Base-by-base conservation (phyloP, 2,113 vertebrate genomes). In the Melierax canorus region DNA sequence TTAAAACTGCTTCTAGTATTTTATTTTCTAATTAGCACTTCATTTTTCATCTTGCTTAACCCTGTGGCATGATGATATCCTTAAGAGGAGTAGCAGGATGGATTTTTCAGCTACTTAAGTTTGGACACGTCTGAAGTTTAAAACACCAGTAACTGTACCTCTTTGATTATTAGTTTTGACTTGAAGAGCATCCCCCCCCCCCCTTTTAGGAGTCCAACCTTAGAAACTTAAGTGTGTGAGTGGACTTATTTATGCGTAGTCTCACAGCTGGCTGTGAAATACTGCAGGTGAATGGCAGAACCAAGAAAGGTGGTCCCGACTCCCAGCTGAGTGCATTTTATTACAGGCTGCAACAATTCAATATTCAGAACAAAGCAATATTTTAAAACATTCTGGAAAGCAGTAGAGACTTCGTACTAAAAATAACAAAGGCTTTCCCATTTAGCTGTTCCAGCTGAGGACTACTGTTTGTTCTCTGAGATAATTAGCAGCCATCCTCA, bases 391-490 rank as follows among this genome's bases (percentile, higher is more conserved):
- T 46, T 59, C 53, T 22, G 62, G 36, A 81, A 71, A 79, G 85
- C 90, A 56, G 46, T 14, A 23, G 62, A 82, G 88, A 46, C 81
- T 85, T 64, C 27, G 51, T 39, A 20, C 88, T 90, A 82, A 96
- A 94, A 93, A 94, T 95, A 94, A 67, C 85, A 20, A 88, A 96
- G 88, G 71, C 38, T 93, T 97, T 94, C 88, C 90, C 48, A 55
- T 29, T 6, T 63, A 92, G 91, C 63, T 8, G 75, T 62, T 92
- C 39, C 71, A 60, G 94, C 90, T 88, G 96, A 94, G 94, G 90
- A 72, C 71, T 11, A 6, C 76, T 86, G 85, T 93, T 95, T 96
- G 92, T 73, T 92, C 48, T 10, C 55, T 2, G 18, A 75, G 95
- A 94, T 92, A 92, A 97, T 93, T 93, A 95, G 92, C 90, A 73